These are phyloP conservation scores for Hyles vespertilio DNA, from an alignment of 1,140 invertebrate species.

Conservation along the genomic window DNA sequence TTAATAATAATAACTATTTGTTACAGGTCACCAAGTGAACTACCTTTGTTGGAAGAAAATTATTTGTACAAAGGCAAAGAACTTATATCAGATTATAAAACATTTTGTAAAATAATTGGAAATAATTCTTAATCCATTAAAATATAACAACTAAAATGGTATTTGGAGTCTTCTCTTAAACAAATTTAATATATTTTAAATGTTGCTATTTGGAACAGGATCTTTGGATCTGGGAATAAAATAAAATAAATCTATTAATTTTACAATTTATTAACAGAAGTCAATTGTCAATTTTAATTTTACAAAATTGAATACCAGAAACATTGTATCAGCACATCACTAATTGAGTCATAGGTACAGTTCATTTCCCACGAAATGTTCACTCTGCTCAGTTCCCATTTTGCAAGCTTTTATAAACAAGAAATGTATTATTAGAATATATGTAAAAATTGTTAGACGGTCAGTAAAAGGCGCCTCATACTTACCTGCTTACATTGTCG, in stretches of 20 bases:
- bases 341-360: slow-evolving; percentile 33
- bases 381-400: slow-evolving; percentile 63
- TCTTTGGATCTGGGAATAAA: slow-evolving; percentile 61
- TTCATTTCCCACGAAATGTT: slow-evolving; percentile 50
- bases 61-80: slow-evolving; percentile 66
- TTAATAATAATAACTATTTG: background rate
- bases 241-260: slow-evolving; percentile 45
- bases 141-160: too few species aligned
- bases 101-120: slow-evolving; percentile 65
- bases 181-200: background rate
- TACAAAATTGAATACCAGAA: slow-evolving; percentile 38
- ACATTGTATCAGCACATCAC: slow-evolving; percentile 53
- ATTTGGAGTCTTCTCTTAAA: too few species aligned
- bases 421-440: too few species aligned
- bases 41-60: slow-evolving; percentile 39
- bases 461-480: too few species aligned
- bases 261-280: slow-evolving; percentile 60
- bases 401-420: slow-evolving; percentile 45
- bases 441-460: too few species aligned
- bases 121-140: slow-evolving; percentile 11
- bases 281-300: slow-evolving; percentile 33
- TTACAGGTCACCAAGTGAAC: slow-evolving; percentile 34
- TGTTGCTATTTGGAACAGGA: slow-evolving; percentile 38
- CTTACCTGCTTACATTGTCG: background rate
- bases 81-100: slow-evolving; percentile 64